These are phyloP conservation scores for Ormyrus nitidulus DNA, from an alignment of 2,888 invertebrate species.

Conservation along the genomic window DNA sequence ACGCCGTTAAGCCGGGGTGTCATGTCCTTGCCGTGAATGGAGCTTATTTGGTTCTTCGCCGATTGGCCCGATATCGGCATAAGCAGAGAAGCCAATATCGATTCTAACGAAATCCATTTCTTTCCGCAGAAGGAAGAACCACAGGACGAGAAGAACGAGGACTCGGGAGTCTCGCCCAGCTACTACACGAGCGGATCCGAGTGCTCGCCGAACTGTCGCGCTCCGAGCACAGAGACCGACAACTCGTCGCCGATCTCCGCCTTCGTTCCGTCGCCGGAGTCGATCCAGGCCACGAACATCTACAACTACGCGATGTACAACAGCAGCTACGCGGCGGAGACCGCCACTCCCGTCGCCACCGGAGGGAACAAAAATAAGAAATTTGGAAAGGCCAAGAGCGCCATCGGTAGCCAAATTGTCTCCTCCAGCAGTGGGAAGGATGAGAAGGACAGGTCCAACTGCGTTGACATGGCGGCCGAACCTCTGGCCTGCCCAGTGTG, in stretches of 20 bases:
- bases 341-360: background rate
- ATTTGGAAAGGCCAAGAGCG: too few species aligned
- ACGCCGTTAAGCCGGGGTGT: background rate
- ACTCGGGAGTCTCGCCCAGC: constrained; percentile 72
- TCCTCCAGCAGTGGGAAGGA: background rate
- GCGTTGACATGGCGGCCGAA: constrained; percentile 43
- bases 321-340: constrained; percentile 53
- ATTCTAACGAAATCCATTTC: background rate
- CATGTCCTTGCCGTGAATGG: background rate
- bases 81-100: background rate
- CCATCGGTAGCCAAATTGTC: background rate
- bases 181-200: constrained; percentile 66
- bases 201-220: constrained; percentile 62
- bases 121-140: constrained; percentile 52
- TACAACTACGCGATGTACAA: constrained; percentile 58
- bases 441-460: background rate
- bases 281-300: constrained; percentile 29
- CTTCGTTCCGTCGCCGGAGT: background rate
- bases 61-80: background rate
- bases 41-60: background rate
- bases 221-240: constrained; percentile 61
- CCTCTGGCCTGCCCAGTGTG: constrained; percentile 78
- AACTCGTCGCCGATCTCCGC: constrained; percentile 63
- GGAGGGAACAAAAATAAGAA: background rate
- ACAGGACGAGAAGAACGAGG: constrained; percentile 61